These are phyloP conservation scores for Lydus trimaculatus DNA, from an alignment of 2,888 invertebrate species.

Conservation along the genomic window DNA sequence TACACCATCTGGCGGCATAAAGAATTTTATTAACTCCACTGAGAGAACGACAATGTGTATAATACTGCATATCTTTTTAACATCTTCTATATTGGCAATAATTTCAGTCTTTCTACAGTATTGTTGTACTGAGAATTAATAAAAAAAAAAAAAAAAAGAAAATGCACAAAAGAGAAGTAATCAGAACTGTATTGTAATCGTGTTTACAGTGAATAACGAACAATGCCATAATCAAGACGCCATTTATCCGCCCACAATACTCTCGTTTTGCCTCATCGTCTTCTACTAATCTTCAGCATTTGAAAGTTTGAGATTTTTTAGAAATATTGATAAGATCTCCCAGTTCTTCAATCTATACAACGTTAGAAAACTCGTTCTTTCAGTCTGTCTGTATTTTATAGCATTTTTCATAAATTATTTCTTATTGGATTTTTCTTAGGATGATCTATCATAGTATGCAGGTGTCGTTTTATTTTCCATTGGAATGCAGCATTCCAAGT, in stretches of 20 bases:
- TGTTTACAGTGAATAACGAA: conserved; percentile 26
- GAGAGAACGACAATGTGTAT: conserved; percentile 21
- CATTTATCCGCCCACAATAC: conserved; percentile 10
- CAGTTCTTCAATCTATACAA: no score
- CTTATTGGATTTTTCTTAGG: not conserved
- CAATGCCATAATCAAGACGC: conserved; percentile 20
- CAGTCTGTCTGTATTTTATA: no score
- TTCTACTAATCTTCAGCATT: not conserved
- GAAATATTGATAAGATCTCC: not conserved
- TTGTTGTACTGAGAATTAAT: not conserved
- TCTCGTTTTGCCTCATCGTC: not conserved
- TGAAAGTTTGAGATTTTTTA: not conserved
- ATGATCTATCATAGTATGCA: not conserved
- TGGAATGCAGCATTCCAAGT: not conserved
- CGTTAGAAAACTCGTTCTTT: no score
- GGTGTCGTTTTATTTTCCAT: not conserved
- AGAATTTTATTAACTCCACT: conserved; percentile 6
- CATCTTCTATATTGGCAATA: conserved; percentile 20
- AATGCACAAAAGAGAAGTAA: conserved; percentile 19
- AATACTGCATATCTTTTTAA: conserved; percentile 16
- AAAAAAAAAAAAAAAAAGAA: no score
- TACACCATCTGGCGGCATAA: conserved; percentile 8
- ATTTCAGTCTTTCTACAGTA: conserved; percentile 20
- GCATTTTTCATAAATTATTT: not conserved
- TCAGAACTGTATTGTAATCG: conserved; percentile 31